These are phyloP conservation scores for Bucco capensis DNA, from an alignment of 2,113 vertebrate genomes.

Conservation along the genomic window DNA sequence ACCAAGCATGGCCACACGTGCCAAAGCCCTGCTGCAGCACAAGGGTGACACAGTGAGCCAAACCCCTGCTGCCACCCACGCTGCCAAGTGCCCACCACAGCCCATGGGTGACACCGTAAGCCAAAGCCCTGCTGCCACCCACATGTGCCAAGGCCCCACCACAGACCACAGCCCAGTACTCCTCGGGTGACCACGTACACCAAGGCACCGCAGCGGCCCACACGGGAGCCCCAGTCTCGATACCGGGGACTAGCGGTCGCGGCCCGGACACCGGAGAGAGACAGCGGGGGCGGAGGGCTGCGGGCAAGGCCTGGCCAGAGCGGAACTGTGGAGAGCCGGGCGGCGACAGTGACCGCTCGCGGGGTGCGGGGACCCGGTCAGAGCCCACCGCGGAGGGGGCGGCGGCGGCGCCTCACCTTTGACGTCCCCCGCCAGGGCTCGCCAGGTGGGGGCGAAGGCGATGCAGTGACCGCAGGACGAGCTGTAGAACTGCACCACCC, in stretches of 20 bases:
- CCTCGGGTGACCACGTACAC: not conserved
- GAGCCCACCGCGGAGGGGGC: not conserved
- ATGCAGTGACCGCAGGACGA: conserved; percentile 95
- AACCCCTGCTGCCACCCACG: not conserved
- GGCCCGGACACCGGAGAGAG: not conserved
- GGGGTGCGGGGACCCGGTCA: not conserved
- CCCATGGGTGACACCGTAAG: not conserved
- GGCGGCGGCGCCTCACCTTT: conserved; percentile 74
- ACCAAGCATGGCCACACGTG: no score
- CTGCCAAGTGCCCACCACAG: no score
- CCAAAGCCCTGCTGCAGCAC: not conserved
- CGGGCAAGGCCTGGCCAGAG: not conserved
- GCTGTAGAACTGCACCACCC: conserved; percentile 94
- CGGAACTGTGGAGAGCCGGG: not conserved
- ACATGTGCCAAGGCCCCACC: not conserved
- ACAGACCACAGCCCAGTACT: not conserved
- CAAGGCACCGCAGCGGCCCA: not conserved
- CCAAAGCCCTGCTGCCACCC: not conserved
- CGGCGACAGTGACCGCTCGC: not conserved
- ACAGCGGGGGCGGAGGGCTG: not conserved
- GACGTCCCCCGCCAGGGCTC: conserved; percentile 85
- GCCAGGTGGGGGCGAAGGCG: conserved; percentile 92
- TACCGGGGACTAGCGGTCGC: not conserved
- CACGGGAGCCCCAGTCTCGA: not conserved
- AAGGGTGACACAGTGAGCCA: not conserved